Evolutionary conservation across 2,113 vertebrate species (phyloP).

Genomic region (Aramus guarauna): DNA sequence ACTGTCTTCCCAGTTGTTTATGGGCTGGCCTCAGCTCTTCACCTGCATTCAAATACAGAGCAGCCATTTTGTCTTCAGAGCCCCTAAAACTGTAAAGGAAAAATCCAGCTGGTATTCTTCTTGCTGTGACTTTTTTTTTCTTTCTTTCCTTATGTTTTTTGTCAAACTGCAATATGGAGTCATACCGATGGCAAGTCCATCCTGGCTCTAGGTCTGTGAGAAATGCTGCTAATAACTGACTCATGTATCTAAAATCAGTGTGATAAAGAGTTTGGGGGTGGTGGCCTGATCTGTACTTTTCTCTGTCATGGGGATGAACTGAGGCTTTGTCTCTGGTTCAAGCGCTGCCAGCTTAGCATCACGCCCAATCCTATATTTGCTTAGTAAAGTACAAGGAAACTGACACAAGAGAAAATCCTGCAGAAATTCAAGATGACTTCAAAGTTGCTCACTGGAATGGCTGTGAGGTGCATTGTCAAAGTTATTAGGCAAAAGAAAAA

Average conservation of each 20-base stretch:
- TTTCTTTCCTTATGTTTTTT: not conserved
- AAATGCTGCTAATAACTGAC: not conserved
- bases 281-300: not conserved
- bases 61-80: not conserved
- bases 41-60: not conserved
- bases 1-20: not conserved
- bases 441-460: not conserved
- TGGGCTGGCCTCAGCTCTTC: not conserved
- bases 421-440: conserved; percentile 25
- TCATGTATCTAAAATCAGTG: not conserved
- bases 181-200: not conserved
- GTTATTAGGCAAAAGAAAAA: not conserved
- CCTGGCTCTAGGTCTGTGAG: not conserved
- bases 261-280: not conserved
- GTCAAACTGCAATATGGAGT: not conserved
- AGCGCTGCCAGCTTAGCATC: conserved; percentile 16
- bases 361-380: not conserved
- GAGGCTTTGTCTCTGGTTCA: not conserved
- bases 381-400: not conserved
- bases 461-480: not conserved
- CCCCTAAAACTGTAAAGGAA: not conserved
- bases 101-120: not conserved
- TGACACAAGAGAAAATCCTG: conserved; percentile 18
- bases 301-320: not conserved
- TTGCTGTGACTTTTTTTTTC: not conserved